Base-by-base conservation (phyloP, 2,113 vertebrate species). In the Regulus satrapa region DNA sequence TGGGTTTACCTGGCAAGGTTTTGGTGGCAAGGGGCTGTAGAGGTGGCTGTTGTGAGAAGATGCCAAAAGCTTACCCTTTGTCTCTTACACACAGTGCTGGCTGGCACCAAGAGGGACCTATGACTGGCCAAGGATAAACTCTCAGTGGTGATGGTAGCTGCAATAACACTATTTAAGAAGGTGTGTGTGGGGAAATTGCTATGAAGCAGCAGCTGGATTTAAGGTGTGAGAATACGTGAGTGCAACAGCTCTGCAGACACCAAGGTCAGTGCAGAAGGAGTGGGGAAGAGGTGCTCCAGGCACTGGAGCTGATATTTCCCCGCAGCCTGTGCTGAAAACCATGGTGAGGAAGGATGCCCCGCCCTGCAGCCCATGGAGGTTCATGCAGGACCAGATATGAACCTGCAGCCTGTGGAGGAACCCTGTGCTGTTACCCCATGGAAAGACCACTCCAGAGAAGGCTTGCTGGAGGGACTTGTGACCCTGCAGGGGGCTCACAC, bases 341-440 rank as follows among this genome's bases (percentile, higher is more conserved):
- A 1, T 8, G 13, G 6, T n/a, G 55, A 64, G 10, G 19, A 7
- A 43, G 10, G 10, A 5, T 43, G 13, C 6, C 1, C 1, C 8
- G 5, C 8, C 16, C 18, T 62, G 20, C 5, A 73, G 8, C 4
- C 19, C 20, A 6, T 12, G 13, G 18, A 31, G 6, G 5, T 18
- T 20, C 8, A 8, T 4, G 5, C 0, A 0, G 17, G 41, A 34
- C 19, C 14, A 72, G 6, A 74, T 9, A 28, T 6, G 4, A 8
- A 32, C 6, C 23, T 45, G 13, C 5, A 77, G 23, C 5, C 29
- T 1, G 0, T 13, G 34, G 31, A 79, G 14, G 13, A 25, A 8
- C 4, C 2, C 20, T 7, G 12, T 1, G 0, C 2, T 1, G 1
- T 41, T 24, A 41, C 2, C 0, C 11, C 1, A 0, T 20, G 12